phyloP scores from a whole-genome alignment of 2,888 invertebrate species.

The Spodoptera picta region DNA sequence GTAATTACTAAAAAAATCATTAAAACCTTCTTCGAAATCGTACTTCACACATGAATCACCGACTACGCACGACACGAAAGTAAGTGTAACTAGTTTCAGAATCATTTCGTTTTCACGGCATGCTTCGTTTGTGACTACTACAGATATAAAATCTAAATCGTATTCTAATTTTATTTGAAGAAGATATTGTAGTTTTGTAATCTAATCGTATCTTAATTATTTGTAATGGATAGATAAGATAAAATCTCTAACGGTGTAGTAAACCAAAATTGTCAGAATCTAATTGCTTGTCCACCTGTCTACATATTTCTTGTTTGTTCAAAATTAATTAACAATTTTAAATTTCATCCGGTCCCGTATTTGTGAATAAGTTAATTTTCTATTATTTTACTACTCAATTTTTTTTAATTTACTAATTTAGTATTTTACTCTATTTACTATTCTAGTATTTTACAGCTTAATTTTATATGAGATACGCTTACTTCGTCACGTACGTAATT shows the following conservation, averaged over 20 bases:
- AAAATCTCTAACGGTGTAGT: constrained; percentile 2
- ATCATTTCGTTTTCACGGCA: constrained; percentile 47
- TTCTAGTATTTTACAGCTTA: too few species aligned
- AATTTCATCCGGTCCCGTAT: too few species aligned
- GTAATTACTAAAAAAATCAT: constrained; percentile 58
- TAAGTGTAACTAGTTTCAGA: constrained; percentile 42
- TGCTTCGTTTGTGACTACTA: constrained; percentile 39
- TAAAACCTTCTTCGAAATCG: constrained; percentile 64
- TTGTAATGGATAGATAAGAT: constrained; percentile 17
- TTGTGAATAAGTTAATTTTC: too few species aligned
- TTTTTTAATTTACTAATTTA: too few species aligned
- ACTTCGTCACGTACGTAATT: too few species aligned
- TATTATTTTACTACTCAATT: too few species aligned
- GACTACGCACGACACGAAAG: constrained; percentile 46
- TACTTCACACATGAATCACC: constrained; percentile 63
- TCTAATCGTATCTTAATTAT: constrained; percentile 41
- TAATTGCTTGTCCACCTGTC: too few species aligned
- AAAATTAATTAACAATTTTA: too few species aligned
- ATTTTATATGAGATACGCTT: too few species aligned
- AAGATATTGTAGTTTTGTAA: constrained; percentile 6
- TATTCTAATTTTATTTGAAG: constrained; percentile 15
- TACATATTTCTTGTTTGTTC: too few species aligned
- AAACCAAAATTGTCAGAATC: too few species aligned
- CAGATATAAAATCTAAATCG: constrained; percentile 48
- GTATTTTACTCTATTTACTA: too few species aligned